phyloP scores from a whole-genome alignment of 1,140 invertebrate species.

The Steinernema khuongi region DNA sequence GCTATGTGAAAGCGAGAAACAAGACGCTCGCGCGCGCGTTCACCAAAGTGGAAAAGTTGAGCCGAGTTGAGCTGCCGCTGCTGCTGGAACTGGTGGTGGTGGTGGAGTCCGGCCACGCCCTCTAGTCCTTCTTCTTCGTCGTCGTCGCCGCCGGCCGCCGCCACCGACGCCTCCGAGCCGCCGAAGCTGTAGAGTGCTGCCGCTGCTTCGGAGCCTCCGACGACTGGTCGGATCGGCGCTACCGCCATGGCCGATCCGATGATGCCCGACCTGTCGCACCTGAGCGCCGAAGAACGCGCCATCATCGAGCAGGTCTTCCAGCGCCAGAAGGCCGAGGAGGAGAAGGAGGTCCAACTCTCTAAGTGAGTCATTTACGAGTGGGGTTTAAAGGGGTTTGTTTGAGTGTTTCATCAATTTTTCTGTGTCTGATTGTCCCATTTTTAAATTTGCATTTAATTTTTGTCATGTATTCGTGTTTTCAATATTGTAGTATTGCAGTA shows the following conservation, averaged over 20 bases:
- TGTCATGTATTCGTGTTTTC: too few relatives aligned
- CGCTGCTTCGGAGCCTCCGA: neutral
- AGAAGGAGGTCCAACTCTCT: slow-evolving; percentile 86
- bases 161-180: neutral
- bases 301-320: slow-evolving; percentile 94
- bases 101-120: neutral
- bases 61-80: neutral
- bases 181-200: too few relatives aligned
- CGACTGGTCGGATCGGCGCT: neutral
- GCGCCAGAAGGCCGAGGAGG: slow-evolving; percentile 91
- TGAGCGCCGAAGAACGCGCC: slow-evolving; percentile 89
- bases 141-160: neutral
- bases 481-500: too few relatives aligned
- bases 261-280: slow-evolving; percentile 90
- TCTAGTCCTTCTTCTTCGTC: neutral
- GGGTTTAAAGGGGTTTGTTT: too few relatives aligned
- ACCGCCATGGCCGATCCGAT: slow-evolving; percentile 54
- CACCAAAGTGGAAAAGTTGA: slow-evolving; percentile 16
- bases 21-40: slow-evolving; percentile 7
- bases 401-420: slow-evolving; percentile 6
- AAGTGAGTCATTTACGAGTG: slow-evolving; percentile 67
- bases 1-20: slow-evolving; percentile 11
- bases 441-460: too few relatives aligned
- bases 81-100: neutral
- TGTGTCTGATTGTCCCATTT: neutral